Evolutionary conservation across 1,140 invertebrate genomes (phyloP), one percentile per base, ranked within the genome.

Genomic region (Galleria mellonella): DNA sequence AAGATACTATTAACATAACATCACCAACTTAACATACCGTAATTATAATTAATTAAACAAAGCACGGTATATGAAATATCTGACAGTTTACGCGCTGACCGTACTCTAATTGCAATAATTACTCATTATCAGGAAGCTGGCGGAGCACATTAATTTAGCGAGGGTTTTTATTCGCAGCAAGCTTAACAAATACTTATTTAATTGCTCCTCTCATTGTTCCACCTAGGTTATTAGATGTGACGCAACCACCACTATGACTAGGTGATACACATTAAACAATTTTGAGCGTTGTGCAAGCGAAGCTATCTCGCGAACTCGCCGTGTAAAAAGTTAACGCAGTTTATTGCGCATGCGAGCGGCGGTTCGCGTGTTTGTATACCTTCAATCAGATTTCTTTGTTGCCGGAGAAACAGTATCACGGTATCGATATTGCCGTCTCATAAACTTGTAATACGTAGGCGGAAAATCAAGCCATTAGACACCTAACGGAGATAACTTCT

Each of bases 71-170:
- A 59, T 59, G 43, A 53, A 55, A 49, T 57, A 54, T 45, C 35
- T 41, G 49, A 56, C 48, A 55, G 47, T 44, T 61, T 37, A 60
- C 38, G 35, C 51, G 57, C 69, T 54, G 64, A 72, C 73, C 58
- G 71, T 82, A 78, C 69, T 43, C 36, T 79, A 77, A 81, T 81
- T 84, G 70, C 62, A 64, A 72, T 79, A 79, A 82, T 82, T 72
- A 73, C 64, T 82, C 54, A 76, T 78, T 81, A 81, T 73, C 61
- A 81, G 75, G 75, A 84, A 84, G 75, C 55, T 48, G 55, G 58
- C 60, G 67, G 65, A 50, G 63, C 60, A 67, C 69, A 65, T 69
- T 81, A 79, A 82, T 71, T 74, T 74, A 60, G 64, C 59, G 45
- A 66, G 55, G 50, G 64, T 82, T 78, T 78, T 77, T 77, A 73